Evolutionary conservation across 2,888 invertebrate species (phyloP).

Genomic region (Encarsia formosa): DNA sequence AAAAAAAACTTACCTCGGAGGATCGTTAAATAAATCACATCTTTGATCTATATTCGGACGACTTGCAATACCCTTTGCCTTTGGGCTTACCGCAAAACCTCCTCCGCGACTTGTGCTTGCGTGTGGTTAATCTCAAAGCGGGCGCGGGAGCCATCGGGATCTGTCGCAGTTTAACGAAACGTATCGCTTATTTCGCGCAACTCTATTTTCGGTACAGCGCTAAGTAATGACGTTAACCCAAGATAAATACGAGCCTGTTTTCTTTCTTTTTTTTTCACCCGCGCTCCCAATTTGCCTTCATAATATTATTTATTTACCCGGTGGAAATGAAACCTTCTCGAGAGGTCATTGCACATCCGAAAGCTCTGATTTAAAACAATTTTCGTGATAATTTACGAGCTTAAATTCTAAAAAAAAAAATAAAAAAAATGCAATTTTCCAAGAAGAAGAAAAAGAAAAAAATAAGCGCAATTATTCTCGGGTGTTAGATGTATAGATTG

Average conservation of each 20-base stretch:
- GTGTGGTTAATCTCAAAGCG: background rate
- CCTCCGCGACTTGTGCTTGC: background rate
- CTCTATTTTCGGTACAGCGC: conserved; percentile 1
- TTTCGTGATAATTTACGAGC: too few species aligned
- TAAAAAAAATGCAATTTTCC: too few species aligned
- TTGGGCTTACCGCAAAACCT: conserved; percentile 2
- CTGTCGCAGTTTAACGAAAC: conserved; percentile 12
- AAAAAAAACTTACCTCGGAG: conserved; percentile 22
- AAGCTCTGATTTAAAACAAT: too few species aligned
- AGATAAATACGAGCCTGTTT: too few species aligned
- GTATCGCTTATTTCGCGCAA: background rate
- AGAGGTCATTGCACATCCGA: too few species aligned
- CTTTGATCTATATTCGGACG: conserved; percentile 48
- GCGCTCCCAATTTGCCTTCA: too few species aligned
- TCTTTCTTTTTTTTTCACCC: too few species aligned
- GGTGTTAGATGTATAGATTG: too few species aligned
- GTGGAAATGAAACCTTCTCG: background rate
- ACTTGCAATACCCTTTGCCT: background rate
- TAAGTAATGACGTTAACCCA: too few species aligned
- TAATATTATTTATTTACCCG: background rate
- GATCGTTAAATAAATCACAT: conserved; percentile 46
- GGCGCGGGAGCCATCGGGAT: conserved; percentile 1
- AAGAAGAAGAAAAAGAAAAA: too few species aligned
- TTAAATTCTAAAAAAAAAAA: too few species aligned
- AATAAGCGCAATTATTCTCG: too few species aligned